phyloP scores from a whole-genome alignment of 2,113 vertebrate genomes.

The Macquaria australasica region DNA sequence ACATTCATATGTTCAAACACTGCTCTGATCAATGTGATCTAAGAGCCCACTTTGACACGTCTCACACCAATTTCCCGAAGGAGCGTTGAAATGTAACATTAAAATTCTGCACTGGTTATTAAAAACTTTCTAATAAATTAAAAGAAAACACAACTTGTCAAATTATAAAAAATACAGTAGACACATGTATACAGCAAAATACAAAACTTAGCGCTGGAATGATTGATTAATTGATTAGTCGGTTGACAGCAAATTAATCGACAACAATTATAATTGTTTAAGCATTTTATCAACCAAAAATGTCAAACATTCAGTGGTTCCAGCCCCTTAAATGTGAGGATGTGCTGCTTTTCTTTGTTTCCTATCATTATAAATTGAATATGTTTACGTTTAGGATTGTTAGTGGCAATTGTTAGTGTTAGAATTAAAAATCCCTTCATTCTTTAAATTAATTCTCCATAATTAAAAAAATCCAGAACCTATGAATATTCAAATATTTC shows the following conservation, averaged over 20 bases:
- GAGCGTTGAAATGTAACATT: conserved; percentile 5
- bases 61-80: background rate
- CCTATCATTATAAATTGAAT: too few relatives aligned
- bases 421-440: too few relatives aligned
- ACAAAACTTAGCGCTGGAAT: background rate
- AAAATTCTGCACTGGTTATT: conserved; percentile 9
- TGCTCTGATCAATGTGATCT: conserved; percentile 49
- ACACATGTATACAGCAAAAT: background rate
- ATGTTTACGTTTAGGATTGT: too few relatives aligned
- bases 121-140: background rate
- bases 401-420: too few relatives aligned
- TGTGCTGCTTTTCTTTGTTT: too few relatives aligned
- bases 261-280: too few relatives aligned
- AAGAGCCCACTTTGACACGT: conserved; percentile 10
- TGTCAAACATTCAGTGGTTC: too few relatives aligned
- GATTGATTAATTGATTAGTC: background rate
- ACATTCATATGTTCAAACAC: background rate
- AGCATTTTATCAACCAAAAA: too few relatives aligned
- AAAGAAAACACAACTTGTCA: background rate
- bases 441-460: too few relatives aligned
- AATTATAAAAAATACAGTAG: background rate
- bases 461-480: too few relatives aligned
- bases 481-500: too few relatives aligned
- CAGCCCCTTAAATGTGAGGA: too few relatives aligned
- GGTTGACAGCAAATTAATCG: background rate